phyloP scores from a whole-genome alignment of 1,140 invertebrate genomes.

The Formica exsecta region DNA sequence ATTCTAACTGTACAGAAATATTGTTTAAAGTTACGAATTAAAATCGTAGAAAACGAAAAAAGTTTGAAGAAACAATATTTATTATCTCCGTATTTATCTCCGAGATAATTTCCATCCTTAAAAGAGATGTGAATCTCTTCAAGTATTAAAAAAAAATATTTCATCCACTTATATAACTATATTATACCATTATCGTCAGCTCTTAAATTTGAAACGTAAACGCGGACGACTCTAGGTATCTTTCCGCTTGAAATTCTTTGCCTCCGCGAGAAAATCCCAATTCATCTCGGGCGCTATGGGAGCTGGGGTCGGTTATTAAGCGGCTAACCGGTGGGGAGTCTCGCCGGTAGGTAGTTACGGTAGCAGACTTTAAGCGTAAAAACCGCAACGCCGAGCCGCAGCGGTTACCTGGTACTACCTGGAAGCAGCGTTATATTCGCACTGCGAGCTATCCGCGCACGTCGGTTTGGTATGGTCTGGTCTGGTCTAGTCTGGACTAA shows the following conservation, averaged over 20 bases:
- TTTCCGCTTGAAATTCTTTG: conserved; percentile 13
- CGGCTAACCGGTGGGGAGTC: conserved; percentile 66
- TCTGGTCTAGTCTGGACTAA: conserved; percentile 1
- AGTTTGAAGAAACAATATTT: not conserved
- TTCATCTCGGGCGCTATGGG: conserved; percentile 37
- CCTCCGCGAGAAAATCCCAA: conserved; percentile 19
- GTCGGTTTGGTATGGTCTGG: not conserved
- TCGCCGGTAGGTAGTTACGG: conserved; percentile 57
- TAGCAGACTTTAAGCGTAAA: conserved; percentile 23
- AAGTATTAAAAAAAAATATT: conserved; percentile 3
- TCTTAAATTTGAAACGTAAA: conserved; percentile 27
- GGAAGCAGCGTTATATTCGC: conserved; percentile 41
- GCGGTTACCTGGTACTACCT: conserved; percentile 42
- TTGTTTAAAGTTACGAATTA: not conserved
- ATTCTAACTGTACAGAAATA: not conserved
- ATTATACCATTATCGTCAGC: not conserved
- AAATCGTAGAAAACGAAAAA: not conserved
- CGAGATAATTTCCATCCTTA: not conserved
- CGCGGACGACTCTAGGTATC: not conserved
- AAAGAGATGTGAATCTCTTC: not conserved
- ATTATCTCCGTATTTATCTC: not conserved
- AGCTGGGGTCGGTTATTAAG: conserved; percentile 67
- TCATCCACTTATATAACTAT: not conserved
- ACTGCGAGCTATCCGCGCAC: not conserved
- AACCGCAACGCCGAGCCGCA: conserved; percentile 68